These are phyloP conservation scores for Dicyrtoma fusca DNA, from an alignment of 2,888 invertebrate genomes.

Conservation along the genomic window DNA sequence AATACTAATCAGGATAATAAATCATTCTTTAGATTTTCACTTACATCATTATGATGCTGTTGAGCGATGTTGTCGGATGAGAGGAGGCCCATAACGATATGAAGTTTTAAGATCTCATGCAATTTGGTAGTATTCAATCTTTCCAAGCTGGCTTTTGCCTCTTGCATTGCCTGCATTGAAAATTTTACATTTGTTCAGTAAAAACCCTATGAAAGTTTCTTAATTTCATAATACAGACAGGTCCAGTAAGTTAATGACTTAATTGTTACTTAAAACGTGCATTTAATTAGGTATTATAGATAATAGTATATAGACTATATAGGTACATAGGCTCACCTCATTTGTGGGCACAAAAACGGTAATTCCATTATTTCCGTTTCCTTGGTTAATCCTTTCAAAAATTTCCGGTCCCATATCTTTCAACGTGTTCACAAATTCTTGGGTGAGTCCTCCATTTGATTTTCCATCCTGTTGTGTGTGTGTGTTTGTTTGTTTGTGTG, in stretches of 20 bases:
- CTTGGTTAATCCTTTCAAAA: conserved; percentile 18
- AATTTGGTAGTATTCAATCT: conserved; percentile 68
- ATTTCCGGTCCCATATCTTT: conserved; percentile 60
- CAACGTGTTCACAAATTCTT: conserved; percentile 80
- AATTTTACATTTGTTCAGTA: background rate
- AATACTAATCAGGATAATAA: conserved; percentile 16
- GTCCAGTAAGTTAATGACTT: too few species aligned
- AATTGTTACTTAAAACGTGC: too few species aligned
- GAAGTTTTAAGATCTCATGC: conserved; percentile 77
- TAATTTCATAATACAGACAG: too few species aligned
- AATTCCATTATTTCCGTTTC: conserved; percentile 63
- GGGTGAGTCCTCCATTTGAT: conserved; percentile 74
- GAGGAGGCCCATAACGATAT: conserved; percentile 76
- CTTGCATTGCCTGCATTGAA: conserved; percentile 26
- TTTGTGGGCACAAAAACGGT: conserved; percentile 90
- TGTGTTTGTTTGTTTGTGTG: too few species aligned
- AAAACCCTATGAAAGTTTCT: background rate
- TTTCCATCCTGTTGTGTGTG: conserved; percentile 64
- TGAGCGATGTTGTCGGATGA: conserved; percentile 75
- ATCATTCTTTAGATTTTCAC: conserved; percentile 47
- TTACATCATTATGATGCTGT: conserved; percentile 72
- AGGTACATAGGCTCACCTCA: conserved; percentile 60
- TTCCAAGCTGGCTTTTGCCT: conserved; percentile 17
- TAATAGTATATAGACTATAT: too few species aligned
- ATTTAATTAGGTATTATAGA: too few species aligned